Evolutionary conservation across 1,140 invertebrate species (phyloP), one percentile per base, ranked within the genome.

Genomic region (Drosophila erecta): DNA sequence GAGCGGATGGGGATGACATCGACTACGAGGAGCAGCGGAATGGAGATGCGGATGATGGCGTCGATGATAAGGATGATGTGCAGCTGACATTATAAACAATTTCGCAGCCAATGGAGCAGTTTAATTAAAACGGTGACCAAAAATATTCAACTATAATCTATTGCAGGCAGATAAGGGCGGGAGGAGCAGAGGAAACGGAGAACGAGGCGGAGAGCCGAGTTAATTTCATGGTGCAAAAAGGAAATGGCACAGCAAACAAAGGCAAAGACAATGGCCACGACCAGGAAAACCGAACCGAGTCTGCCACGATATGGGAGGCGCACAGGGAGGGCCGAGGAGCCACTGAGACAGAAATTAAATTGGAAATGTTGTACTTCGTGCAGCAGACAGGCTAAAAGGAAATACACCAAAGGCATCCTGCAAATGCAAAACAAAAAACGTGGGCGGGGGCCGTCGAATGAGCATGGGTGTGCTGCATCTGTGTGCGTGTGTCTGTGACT

Each of bases 211-310:
- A 15, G 64, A 46, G 46, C 44, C 60, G 60, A 79, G 83, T 83
- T 87, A 86, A 89, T 86, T 86, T 79, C 83, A 76, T 79, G 79
- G 85, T 61, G 79, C 55, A 69, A 81, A 89, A 65, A 72, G 79
- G 79, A 87, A 87, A 83, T 87, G 71, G 66, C 79, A 87, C 75
- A 79, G 79, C 84, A 86, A 87, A 89, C 83, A 86, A 89, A 79
- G 70, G 71, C 71, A 86, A 87, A 86, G 83, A 86, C 83, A 86
- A 86, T 86, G 74, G 81, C 72, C 60, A 80, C 50, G 73, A 78
- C 81, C 72, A 72, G 59, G 55, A 76, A 75, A 53, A 60, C 55
- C 41, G 44, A 41, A 64, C 54, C 67, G 65, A 60, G 27, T 20
- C 50, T 10, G 46, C 59, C 55, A 59, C 43, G 61, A 57, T 72